Evolutionary conservation across 2,888 invertebrate species (phyloP), one percentile per base, ranked within the genome.

Genomic region (Magallana nippona): DNA sequence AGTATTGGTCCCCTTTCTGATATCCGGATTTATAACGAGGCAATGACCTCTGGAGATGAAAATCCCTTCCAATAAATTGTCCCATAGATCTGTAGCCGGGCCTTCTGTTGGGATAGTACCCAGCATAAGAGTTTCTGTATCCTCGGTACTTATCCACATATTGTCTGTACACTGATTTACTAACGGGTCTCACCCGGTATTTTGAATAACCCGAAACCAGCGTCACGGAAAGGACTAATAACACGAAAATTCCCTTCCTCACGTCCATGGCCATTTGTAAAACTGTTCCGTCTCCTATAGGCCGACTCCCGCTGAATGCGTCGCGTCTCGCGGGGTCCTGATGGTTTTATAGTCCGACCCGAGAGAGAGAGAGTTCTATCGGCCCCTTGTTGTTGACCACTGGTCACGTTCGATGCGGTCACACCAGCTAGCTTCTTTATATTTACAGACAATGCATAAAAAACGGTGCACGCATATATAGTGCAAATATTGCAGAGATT

Each of bases 181-280:
- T 44, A 19, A 78, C 55, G 17, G 78, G 78, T 22, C 55, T 11
- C 13, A 56, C 17, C 17, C 78, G n/a, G 55, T 78, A 78, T 55
- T 71, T 71, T 32, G 71, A 27, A 71, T 71, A 71, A 22, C 71
- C 71, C 11, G 71, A 71, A 22, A 71, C 71, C 71, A 71, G 15
- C 10, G 27, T 71, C 71, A 27, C 71, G 13, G 22, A 27, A 5
- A 71, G 71, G 71, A 71, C 71, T 71, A 71, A 71, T 27, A 22
- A 27, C 22, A 71, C 27, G 15, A 71, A 71, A 71, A 27, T 44
- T 44, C 44, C 44, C 44, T 44, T 71, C 71, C 71, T 71, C 71
- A 71, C 71, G 10, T 71, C 27, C 71, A 71, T 71, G 71, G 71
- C 27, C 27, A 71, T 15, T 71, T 27, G 22, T 27, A 27, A 22